Base-by-base conservation (phyloP, 2,113 vertebrate genomes). In the Heterotilapia buettikoferi region DNA sequence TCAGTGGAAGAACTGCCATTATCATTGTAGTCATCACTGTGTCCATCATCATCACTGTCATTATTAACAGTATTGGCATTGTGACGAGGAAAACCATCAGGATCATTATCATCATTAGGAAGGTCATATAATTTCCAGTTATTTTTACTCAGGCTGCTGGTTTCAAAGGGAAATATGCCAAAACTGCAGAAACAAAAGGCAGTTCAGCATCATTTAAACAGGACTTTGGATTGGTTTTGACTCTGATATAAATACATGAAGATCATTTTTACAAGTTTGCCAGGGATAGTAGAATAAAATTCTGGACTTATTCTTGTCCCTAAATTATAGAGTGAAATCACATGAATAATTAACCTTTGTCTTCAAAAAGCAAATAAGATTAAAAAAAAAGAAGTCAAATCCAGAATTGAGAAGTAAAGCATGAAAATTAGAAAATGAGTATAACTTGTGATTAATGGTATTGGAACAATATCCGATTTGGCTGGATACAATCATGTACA, bases 41-140 rank as follows among this genome's bases (percentile, higher is more conserved):
- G 80, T 92, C 88, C 84, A 80, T 93, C 93, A 92, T 92, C 85
- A 92, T 92, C 90, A 89, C 71, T 80, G 92, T 94, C 89, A 33
- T 57, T 90, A 90, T 90, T 90, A 91, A 90, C 92, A 92, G 89
- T 85, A 89, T 88, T 93, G 92, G 89, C 90, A 92, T 92, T 86
- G 91, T 92, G 84, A 88, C 26, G 16, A 83, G 91, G 90, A 86
- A 92, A 91, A 86, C 79, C 92, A 87, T 90, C 86, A 88, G 86
- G 82, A 79, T 84, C 80, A 88, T 94, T 81, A 91, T 82, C 57
- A 3, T 88, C 84, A 87, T 91, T 86, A 91, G 89, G 86, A 82
- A 36, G 52, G 50, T 92, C 43, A 9, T 52, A 45, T 24, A 38
- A 85, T 90, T 78, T 57, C 82, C 33, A 29, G 45, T 81, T 80